Base-by-base conservation (phyloP, 2,888 invertebrate species). In the Chirona hameri region DNA sequence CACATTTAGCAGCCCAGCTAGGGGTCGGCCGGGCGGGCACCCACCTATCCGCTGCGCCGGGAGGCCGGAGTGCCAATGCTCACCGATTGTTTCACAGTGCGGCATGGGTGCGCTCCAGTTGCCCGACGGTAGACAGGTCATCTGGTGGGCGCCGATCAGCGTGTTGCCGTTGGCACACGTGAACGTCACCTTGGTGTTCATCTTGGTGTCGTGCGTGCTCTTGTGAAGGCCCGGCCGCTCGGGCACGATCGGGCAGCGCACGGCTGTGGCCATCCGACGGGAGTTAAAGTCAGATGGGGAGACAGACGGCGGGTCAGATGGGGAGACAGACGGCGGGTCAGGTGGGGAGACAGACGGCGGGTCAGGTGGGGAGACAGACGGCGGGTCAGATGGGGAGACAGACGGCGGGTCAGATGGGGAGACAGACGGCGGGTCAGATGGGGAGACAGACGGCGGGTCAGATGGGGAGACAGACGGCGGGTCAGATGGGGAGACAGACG, bases 41-140 rank as follows among this genome's bases (percentile, higher is more conserved):
- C 65, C 27, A 65, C 65, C 65, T 65, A n/a, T n/a, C n/a, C n/a
- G 7, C n/a, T 24, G 27, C 14, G 65, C 9, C 65, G 65, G 5
- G n/a, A n/a, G 65, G 9, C 10, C 27, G n/a, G 65, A n/a, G 65
- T n/a, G 60, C 60, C 60, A n/a, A 3, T 18, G 9, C 76, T 46
- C 76, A 76, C 76, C 76, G 76, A 76, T 76, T 84, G 83, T 84
- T 55, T 85, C 85, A 72, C 85, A 85, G 55, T 84, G 84, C 14
- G 95, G 95, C 84, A 94, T 89, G 3, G 93, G 93, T 0, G 93
- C 92, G 86, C 94, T 94, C 95, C 95, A 95, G 87, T 94, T 94
- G 48, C 95, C 95, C 31, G 94, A 94, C 0, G 95, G 93, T n/a
- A 94, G 89, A 87, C 95, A 95, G 81, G 90, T 88, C 52, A 95